Evolutionary conservation across 2,113 vertebrate species (phyloP), one percentile per base, ranked within the genome.

Genomic region (Tapirus terrestris): DNA sequence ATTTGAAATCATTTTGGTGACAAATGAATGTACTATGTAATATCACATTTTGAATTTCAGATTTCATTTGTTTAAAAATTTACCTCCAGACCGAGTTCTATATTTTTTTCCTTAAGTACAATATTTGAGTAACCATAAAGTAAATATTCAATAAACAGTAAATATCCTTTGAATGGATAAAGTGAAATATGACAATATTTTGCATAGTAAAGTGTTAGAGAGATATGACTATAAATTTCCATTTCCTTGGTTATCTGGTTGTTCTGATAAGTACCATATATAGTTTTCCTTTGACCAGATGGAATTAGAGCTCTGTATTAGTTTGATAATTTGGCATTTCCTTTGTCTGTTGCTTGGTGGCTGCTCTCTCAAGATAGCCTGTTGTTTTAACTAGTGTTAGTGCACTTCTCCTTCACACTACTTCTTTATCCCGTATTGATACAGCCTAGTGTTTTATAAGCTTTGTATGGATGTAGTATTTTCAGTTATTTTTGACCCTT

Each of bases 41-140:
- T 91, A 68, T 2, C 14, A 36, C 56, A 86, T 85, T 96, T 79
- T 68, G 63, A 87, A 94, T 83, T 48, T 91, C 60, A 67, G 84
- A 36, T 93, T 94, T 95, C 4, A 65, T n/a, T 85, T 75, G n/a
- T 72, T 93, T 76, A 82, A 91, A 96, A 76, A 67, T 86, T 97
- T 16, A 67, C 8, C 70, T 76, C 39, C 27, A 81, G 51, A 33
- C 23, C 82, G 60, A 63, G 43, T 75, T 80, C 3, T 73, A 0
- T 53, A 12, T 85, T 88, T 70, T 77, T 29, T 90, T 82, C 17
- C 17, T 95, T 95, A 48, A 87, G 12, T 81, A 8, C 27, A 68
- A 8, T 75, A 53, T 94, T 94, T 97, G 70, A 87, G 14, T 83
- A 60, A 77, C 56, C n/a, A 12, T 33, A 36, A 20, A 67, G 61